Evolutionary conservation across 2,888 invertebrate genomes (phyloP).

Genomic region (Rhingia rostrata): DNA sequence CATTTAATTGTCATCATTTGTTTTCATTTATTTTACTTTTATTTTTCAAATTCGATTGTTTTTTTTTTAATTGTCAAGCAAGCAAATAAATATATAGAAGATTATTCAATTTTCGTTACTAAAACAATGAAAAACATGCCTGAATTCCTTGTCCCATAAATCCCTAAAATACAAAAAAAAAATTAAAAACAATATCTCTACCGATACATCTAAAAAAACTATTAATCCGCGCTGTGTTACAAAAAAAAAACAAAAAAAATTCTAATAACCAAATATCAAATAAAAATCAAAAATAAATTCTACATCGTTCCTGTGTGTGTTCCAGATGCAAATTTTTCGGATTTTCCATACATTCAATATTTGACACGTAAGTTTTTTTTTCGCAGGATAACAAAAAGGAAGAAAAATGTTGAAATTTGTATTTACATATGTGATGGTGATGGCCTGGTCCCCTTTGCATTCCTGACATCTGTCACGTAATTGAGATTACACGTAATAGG

Average conservation of each 20-base stretch:
- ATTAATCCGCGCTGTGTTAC: conserved; percentile 36
- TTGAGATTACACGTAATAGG: conserved; percentile 48
- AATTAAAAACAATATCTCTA: background rate
- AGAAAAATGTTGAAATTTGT: conserved; percentile 8
- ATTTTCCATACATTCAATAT: conserved; percentile 86
- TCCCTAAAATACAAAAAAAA: conserved; percentile 11
- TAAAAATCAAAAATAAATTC: conserved; percentile 34
- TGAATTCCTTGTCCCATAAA: conserved; percentile 1
- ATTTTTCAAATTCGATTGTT: background rate
- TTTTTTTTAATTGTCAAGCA: too few species aligned
- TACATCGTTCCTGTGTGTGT: conserved; percentile 77
- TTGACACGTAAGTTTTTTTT: conserved; percentile 86
- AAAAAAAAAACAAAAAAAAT: conserved; percentile 14
- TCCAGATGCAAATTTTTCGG: conserved; percentile 86
- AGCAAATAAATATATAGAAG: background rate
- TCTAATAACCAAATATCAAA: conserved; percentile 15
- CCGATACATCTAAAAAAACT: conserved; percentile 14
- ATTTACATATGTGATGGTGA: conserved; percentile 5
- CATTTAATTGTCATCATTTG: background rate
- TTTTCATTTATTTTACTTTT: background rate
- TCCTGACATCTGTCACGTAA: conserved; percentile 65
- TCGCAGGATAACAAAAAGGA: conserved; percentile 41
- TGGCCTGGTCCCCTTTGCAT: conserved; percentile 17
- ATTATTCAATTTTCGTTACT: conserved; percentile 3
- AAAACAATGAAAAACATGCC: background rate